Conservation (phyloP, 2,888 invertebrate genomes). For the Lamproptera curius region DNA sequence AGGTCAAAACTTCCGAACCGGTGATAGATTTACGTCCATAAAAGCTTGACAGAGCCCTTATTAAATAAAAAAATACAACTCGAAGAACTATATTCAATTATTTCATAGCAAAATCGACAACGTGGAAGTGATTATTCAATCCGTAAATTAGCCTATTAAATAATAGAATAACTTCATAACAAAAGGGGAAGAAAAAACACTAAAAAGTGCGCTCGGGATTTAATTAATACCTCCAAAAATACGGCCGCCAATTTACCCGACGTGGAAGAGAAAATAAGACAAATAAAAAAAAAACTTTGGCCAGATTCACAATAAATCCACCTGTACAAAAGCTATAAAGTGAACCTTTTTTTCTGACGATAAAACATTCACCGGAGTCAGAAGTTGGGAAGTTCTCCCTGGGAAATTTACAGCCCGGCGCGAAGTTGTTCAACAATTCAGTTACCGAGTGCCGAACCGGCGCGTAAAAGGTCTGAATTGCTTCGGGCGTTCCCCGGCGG, state of each 20-base stretch:
- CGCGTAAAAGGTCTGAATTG: slow-evolving; percentile 3
- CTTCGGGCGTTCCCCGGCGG: neutral
- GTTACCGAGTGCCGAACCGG: slow-evolving; percentile 12
- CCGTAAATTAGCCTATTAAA: too few species aligned
- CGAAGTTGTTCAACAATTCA: slow-evolving; percentile 13
- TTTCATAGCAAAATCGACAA: too few species aligned
- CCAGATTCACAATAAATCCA: slow-evolving; percentile 17
- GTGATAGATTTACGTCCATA: too few species aligned
- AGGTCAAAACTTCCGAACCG: too few species aligned
- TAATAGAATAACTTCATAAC: too few species aligned
- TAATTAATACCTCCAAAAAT: neutral
- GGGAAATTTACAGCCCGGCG: slow-evolving; percentile 6
- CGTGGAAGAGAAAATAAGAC: slow-evolving; percentile 1
- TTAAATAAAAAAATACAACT: too few species aligned
- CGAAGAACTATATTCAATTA: too few species aligned
- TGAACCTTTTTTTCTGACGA: slow-evolving; percentile 20
- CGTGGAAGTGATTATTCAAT: too few species aligned
- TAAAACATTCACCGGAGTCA: slow-evolving; percentile 16
- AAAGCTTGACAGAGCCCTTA: too few species aligned
- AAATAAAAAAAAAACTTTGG: slow-evolving; percentile 13
- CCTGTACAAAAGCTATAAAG: slow-evolving; percentile 9
- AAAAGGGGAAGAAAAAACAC: too few species aligned
- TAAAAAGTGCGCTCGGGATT: slow-evolving; percentile 1
- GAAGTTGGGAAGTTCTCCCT: slow-evolving; percentile 8
- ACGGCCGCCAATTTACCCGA: slow-evolving; percentile 5